Base-by-base conservation (phyloP, 2,113 vertebrate species). In the Charina bottae region DNA sequence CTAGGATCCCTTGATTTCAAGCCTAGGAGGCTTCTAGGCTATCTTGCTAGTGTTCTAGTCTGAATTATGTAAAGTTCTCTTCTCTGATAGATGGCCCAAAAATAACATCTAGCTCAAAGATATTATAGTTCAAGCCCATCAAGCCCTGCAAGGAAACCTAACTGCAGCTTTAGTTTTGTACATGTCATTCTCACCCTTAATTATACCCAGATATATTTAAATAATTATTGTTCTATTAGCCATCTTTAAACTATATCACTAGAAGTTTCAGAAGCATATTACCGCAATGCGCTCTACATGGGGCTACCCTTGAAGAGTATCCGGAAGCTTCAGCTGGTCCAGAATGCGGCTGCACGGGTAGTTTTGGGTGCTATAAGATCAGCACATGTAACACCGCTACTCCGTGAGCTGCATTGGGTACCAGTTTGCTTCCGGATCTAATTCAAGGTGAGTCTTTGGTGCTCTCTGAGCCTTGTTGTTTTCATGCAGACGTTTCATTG, bases 191-290 rank as follows among this genome's bases (percentile, higher is more conserved):
- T 42, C 33, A 42, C n/a, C 21, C 23, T 56, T 42, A 37, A 37
- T 42, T 49, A 60, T 83, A 84, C 17, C 19, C 56, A 62, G 26
- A 4, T 26, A 83, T 54, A 83, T 83, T 89, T 89, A 64, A 89
- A 84, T 89, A n/a, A 92, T 84, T 78, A 89, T 33, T 84, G 33
- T 42, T 86, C 88, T 28, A 54, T 64, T 91, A 87, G 92, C 92
- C 42, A 54, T 49, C 85, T 89, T 93, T 88, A 92, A 58, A 58
- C 21, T 90, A 56, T 53, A 95, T 0, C 72, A 92, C 85, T 58
- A 37, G 60, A 95, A 37, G 11, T 89, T 91, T 46, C 58, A 23
- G 28, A 59, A 13, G 68, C 46, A 28, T 62, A n/a, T n/a, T n/a
- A n/a, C n/a, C n/a, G n/a, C n/a, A n/a, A n/a, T n/a, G n/a, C n/a